Evolutionary conservation across 2,888 invertebrate species (phyloP), one percentile per base, ranked within the genome.

Genomic region (Erynnis tages): DNA sequence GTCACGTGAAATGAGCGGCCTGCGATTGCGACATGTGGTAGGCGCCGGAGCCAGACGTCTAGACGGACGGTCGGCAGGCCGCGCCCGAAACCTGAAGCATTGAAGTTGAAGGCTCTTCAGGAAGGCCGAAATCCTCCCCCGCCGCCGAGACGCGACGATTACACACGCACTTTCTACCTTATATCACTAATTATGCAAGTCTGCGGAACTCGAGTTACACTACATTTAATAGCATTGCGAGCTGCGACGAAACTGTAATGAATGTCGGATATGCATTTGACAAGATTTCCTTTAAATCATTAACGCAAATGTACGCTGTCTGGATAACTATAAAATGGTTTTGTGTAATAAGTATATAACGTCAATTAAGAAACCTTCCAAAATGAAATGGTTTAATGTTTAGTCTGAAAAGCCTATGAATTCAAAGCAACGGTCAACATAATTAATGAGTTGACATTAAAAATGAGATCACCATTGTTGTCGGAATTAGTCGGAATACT

Each of bases 1-100:
- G 43, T 23, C 34, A 35, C 34, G 55, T 56, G 54, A 58, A 56
- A 54, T 45, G 54, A 40, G 46, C 50, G 50, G 43, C 35, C 56
- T 57, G 58, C 57, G 58, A 57, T 54, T 60, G 58, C 60, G 59
- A 61, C 63, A 62, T 60, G 54, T 59, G 67, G 73, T 69, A 72
- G 76, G 71, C 67, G 76, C 69, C 76, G 76, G 70, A 66, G 75
- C 69, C 76, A 80, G 80, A 76, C 79, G 83, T 82, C 82, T 82
- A 82, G 82, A 82, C 80, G 67, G 65, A 45, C 60, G 60, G 76
- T 67, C 76, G 57, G 38, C 40, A 25, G 38, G 57, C 52, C 46
- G 43, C 46, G 56, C 73, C 66, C 56, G 66, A 65, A 67, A 65
- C 67, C 67, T 76, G 76, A 75, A 82, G 73, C 38, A 32, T n/a